Evolutionary conservation across 1,140 invertebrate genomes (phyloP).

Genomic region (Radopholus similis): DNA sequence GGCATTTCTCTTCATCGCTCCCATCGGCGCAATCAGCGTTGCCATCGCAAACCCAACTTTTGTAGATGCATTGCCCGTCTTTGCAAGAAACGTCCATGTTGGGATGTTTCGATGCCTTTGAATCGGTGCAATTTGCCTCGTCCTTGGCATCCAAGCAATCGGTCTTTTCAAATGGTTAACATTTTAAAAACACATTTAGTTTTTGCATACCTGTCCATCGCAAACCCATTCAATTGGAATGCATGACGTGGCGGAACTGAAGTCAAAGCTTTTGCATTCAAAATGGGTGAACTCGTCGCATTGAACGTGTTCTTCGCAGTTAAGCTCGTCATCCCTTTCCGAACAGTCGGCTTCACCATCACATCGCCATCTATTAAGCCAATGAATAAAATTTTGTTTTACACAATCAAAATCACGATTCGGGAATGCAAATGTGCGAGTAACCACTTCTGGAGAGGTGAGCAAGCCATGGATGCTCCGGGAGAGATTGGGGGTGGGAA

Average conservation of each 20-base stretch:
- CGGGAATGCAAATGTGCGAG: constrained; percentile 70
- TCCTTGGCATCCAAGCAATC: constrained; percentile 60
- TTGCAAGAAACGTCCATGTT: constrained; percentile 26
- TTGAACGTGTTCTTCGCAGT: constrained; percentile 9
- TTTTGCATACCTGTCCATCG: constrained; percentile 72
- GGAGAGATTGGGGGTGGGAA: not conserved
- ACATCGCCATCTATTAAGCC: constrained; percentile 75
- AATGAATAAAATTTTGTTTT: no score
- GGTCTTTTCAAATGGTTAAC: constrained; percentile 66
- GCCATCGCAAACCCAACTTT: constrained; percentile 70
- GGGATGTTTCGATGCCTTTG: no score
- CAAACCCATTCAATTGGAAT: constrained; percentile 78
- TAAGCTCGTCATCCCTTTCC: constrained; percentile 10
- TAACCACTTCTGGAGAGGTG: not conserved
- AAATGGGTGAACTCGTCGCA: constrained; percentile 22
- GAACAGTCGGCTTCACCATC: constrained; percentile 67
- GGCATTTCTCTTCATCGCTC: constrained; percentile 72
- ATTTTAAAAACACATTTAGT: no score
- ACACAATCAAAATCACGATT: no score
- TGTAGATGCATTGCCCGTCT: constrained; percentile 38
- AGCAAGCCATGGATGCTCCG: not conserved
- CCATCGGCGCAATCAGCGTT: constrained; percentile 68
- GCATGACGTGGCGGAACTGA: constrained; percentile 63
- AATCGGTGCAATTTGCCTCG: constrained; percentile 45
- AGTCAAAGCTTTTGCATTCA: constrained; percentile 33